phyloP scores from a whole-genome alignment of 2,888 invertebrate species.

The Ceratothoa steindachneri region DNA sequence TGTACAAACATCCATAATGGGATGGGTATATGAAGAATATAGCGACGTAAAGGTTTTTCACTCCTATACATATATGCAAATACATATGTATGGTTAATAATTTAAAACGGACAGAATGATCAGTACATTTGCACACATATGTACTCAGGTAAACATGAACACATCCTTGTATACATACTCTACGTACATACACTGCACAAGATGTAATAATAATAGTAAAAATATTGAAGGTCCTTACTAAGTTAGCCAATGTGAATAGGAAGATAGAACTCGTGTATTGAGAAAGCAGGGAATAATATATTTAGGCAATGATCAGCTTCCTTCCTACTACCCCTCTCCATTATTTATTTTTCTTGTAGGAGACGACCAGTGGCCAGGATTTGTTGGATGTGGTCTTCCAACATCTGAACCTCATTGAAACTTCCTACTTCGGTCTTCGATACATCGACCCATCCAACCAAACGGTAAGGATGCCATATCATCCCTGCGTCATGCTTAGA shows the following conservation, averaged over 20 bases:
- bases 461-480: conserved; percentile 66
- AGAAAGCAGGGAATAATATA: too few relatives aligned
- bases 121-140: conserved; percentile 2
- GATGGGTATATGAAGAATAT: too few relatives aligned
- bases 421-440: conserved; percentile 91
- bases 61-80: not conserved
- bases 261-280: too few relatives aligned
- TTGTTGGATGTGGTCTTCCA: conserved; percentile 86
- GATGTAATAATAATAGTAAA: not conserved
- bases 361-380: conserved; percentile 82
- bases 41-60: too few relatives aligned
- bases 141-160: not conserved
- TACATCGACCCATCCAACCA: conserved; percentile 89
- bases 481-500: too few relatives aligned
- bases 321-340: too few relatives aligned
- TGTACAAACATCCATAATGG: too few relatives aligned
- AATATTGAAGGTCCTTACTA: not conserved
- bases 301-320: too few relatives aligned
- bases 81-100: not conserved
- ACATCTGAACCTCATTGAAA: conserved; percentile 88
- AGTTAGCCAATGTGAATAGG: too few relatives aligned
- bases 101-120: not conserved
- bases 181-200: not conserved
- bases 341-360: conserved; percentile 63
- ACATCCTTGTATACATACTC: not conserved